Base-by-base conservation (phyloP, 1,140 invertebrate species). In the Anastrepha obliqua region DNA sequence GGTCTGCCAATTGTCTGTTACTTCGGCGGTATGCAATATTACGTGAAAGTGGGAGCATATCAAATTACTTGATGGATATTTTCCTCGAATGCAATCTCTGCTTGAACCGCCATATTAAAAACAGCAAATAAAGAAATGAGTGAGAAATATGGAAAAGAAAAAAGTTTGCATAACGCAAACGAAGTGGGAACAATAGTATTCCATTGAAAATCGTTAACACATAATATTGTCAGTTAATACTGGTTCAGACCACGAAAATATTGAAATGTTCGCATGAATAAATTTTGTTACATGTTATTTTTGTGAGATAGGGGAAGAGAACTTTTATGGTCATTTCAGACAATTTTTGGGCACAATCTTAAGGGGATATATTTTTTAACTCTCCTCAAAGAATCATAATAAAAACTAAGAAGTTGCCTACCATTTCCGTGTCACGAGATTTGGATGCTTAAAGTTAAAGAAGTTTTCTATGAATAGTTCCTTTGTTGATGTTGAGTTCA, bases 11-110 rank as follows among this genome's bases (percentile, higher is more conserved):
- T 74, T 51, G 67, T 74, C 6, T 74, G 42, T 74, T 13, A 13
- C 44, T 3, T 74, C 4, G 4, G 8, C 6, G 13, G 42, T n/a
- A 51, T 74, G 70, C 42, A 74, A 74, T 74, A 47, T 74, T 74
- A 74, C 70, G 70, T 74, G 47, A 74, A 74, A 47, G 70, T 74
- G 42, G 70, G 47, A 74, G 70, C 70, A 74, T 74, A n/a, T 44
- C 70, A 74, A 74, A 74, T 74, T 74, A 9, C 39, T 39, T 44
- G 17, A 47, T 13, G n/a, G 17, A 51, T 20, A n/a, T 74, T 17
- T 74, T 74, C 70, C 47, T 51, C 70, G 70, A 74, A 74, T 47
- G 6, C 11, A 42, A 47, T 13, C 42, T 74, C 13, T 11, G 4
- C 44, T 47, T 47, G 42, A 74, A 47, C 70, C 15, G 47, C 4